Evolutionary conservation across 2,113 vertebrate species (phyloP).

Genomic region (Paraplagusia blochii): DNA sequence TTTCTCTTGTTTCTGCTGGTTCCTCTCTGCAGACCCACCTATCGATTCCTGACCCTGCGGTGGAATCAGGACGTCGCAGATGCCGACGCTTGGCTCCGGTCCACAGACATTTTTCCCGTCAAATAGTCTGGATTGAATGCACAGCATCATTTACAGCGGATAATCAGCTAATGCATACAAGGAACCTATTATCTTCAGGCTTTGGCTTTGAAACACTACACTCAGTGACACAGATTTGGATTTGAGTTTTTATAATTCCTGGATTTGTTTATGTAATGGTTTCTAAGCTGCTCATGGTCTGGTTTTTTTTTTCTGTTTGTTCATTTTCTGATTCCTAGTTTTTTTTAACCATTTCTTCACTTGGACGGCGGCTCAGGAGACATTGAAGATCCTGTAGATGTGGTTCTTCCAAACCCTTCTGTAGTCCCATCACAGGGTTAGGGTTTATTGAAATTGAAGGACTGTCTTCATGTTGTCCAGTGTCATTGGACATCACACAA

Average conservation of each 20-base stretch:
- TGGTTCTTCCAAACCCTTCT: too few species aligned
- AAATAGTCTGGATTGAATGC: conserved; percentile 60
- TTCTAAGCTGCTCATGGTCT: too few species aligned
- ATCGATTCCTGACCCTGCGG: conserved; percentile 62
- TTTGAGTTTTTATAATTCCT: background rate
- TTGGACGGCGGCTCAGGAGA: too few species aligned
- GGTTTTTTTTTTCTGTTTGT: too few species aligned
- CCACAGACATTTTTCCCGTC: conserved; percentile 52
- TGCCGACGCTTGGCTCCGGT: conserved; percentile 46
- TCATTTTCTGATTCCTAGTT: too few species aligned
- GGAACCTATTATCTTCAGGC: conserved; percentile 20
- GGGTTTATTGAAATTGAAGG: too few species aligned
- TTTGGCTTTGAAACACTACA: background rate
- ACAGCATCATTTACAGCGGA: conserved; percentile 53
- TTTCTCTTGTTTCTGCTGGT: conserved; percentile 15
- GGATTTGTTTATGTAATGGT: too few species aligned
- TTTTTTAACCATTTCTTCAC: too few species aligned
- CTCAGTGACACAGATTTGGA: conserved; percentile 2
- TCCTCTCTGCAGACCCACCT: conserved; percentile 37
- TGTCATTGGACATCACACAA: too few species aligned
- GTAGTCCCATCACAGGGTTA: too few species aligned
- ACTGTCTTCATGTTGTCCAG: too few species aligned
- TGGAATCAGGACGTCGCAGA: conserved; percentile 50
- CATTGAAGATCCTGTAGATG: too few species aligned
- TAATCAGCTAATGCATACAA: conserved; percentile 28